phyloP scores from a whole-genome alignment of 2,113 vertebrate genomes.

The Phoenicopterus ruber region DNA sequence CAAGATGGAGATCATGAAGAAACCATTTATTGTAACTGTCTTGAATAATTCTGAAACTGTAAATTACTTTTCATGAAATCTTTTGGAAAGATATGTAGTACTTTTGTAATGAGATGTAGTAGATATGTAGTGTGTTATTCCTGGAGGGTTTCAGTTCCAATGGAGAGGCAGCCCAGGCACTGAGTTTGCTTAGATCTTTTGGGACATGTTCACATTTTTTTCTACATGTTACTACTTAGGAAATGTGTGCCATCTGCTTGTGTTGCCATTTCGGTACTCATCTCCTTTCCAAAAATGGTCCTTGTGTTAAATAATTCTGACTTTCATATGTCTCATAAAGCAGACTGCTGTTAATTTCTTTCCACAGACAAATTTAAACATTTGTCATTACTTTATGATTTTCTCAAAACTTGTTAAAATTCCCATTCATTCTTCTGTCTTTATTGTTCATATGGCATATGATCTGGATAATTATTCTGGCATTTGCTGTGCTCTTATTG shows the following conservation, averaged over 20 bases:
- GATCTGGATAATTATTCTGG: neutral
- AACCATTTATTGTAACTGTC: neutral
- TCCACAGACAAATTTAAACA: neutral
- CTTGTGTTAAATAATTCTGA: slow-evolving; percentile 16
- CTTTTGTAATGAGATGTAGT: neutral
- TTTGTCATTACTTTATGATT: neutral
- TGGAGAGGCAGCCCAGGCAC: neutral
- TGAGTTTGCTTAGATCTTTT: neutral
- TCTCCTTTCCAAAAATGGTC: neutral
- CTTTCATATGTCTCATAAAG: neutral
- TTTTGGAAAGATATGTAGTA: neutral
- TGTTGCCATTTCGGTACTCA: neutral
- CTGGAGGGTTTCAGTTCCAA: neutral
- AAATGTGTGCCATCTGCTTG: slow-evolving; percentile 1
- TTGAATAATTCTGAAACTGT: neutral
- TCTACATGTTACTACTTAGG: neutral
- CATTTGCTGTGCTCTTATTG: neutral
- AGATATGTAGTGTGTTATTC: neutral
- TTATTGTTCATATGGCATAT: neutral
- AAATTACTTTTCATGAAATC: neutral
- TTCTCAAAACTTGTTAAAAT: neutral
- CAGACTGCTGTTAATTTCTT: neutral
- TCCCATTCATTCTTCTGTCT: neutral
- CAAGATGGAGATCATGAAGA: neutral
- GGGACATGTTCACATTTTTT: neutral